Percentiles rank a stretch among this genome's conserved stretches.
Conservation (phyloP, 2,888 invertebrate genomes). For the Malthinus flaveolus region DNA sequence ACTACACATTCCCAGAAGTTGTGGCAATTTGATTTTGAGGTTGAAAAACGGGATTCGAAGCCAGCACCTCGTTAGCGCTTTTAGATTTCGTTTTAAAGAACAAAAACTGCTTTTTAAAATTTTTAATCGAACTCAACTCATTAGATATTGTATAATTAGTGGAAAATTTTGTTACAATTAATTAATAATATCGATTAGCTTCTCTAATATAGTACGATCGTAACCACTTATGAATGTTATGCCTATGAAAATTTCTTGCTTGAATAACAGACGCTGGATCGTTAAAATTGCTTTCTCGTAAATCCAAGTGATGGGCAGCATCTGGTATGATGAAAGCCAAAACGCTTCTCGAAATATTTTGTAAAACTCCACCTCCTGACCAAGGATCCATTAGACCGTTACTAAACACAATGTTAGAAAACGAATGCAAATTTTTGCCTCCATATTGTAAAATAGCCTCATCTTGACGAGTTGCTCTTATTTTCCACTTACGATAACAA, state of each 20-base stretch:
- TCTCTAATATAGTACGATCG: constrained; percentile 13
- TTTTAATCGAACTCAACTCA: too few species aligned
- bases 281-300: constrained; percentile 64
- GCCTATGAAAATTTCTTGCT: constrained; percentile 66
- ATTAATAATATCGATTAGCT: constrained; percentile 12
- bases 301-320: constrained; percentile 85
- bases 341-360: constrained; percentile 67
- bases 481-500: constrained; percentile 72
- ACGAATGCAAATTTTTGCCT: constrained; percentile 69
- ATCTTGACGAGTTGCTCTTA: constrained; percentile 63
- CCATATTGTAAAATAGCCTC: constrained; percentile 79
- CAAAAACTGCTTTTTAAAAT: too few species aligned
- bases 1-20: too few species aligned
- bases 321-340: constrained; percentile 75
- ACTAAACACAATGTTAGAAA: constrained; percentile 77
- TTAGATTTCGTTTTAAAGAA: too few species aligned
- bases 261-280: constrained; percentile 69
- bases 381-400: constrained; percentile 88
- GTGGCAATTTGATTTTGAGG: too few species aligned
- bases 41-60: too few species aligned
- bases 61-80: too few species aligned
- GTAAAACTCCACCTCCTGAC: constrained; percentile 81
- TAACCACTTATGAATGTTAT: constrained; percentile 67
- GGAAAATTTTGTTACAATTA: too few species aligned
- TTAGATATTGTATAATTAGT: too few species aligned